Percentiles rank a stretch among this genome's conserved stretches.
Evolutionary conservation across 2,113 vertebrate species (phyloP).

Genomic region (Callipepla squamata): DNA sequence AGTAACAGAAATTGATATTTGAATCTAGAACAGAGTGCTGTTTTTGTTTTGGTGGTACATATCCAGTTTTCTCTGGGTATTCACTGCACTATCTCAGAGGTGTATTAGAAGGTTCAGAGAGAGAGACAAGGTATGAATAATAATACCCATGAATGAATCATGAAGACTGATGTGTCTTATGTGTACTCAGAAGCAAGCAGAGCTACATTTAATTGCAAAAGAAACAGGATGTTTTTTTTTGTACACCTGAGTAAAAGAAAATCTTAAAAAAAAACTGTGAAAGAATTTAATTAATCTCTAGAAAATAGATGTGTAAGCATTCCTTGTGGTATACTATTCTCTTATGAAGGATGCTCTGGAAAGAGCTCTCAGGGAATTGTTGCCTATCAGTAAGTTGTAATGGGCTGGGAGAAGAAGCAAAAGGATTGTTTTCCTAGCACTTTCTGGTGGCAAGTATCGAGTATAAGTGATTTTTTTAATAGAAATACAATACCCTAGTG

Average conservation of each 20-base stretch:
- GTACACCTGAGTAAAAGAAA: neutral
- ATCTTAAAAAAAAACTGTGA: neutral
- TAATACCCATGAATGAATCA: neutral
- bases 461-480: neutral
- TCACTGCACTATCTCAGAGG: neutral
- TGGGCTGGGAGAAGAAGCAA: neutral
- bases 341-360: neutral
- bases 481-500: neutral
- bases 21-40: neutral
- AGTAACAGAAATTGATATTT: neutral
- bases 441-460: neutral
- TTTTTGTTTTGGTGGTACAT: accelerated
- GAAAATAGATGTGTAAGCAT: neutral
- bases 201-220: neutral
- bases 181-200: neutral
- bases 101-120: neutral
- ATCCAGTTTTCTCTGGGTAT: neutral
- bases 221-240: neutral
- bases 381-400: neutral
- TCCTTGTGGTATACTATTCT: neutral
- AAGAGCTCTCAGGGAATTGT: neutral
- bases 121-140: neutral
- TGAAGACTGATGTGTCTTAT: neutral
- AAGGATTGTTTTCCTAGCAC: neutral
- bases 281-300: no score